Evolutionary conservation across 2,113 vertebrate species (phyloP), one percentile per base, ranked within the genome.

Genomic region (Notothenia rossii): DNA sequence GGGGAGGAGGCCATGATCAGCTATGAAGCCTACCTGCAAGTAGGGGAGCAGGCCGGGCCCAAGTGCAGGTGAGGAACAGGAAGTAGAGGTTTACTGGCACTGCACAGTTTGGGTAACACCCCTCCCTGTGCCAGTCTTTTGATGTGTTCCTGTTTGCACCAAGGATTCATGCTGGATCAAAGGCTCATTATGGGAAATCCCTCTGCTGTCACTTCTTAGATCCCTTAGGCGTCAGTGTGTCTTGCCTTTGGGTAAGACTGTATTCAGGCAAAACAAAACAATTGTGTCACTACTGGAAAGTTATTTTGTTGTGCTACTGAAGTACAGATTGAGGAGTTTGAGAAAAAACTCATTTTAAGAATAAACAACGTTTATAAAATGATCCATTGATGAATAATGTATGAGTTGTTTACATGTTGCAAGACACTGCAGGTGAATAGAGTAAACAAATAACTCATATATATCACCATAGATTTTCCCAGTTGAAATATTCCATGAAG

Each of bases 1-100:
- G 97, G 97, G 50, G 98, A 99, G 58, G 98, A 99, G 93, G 98
- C 97, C 75, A 98, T 99, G 97, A 98, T 99, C 85, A 99, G 96
- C 94, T 99, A 99, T 75, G 96, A 97, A 86, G 96, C 96, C 71
- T 99, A 96, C 92, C 90, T 98, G 91, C 96, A 97, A 89, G 98
- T 99, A 82, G 96, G 96, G 73, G 96, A 98, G 84, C 97, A 96
- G 90, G 97, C 98, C 51, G 98, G 97, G 85, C 86, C 94, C 45
- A 99, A 99, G 86, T 99, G 97, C 97, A 97, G 95, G 98, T 99
- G 93, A 95, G 93, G 85, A 62, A 5, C 68, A 54, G 25, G 53
- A 45, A 80, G 61, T 8, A 17, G 9, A 40, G 0, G 5, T 49
- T 60, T 20, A 50, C 46, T 40, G 55, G 36, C 62, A 2, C 22